These are phyloP conservation scores for Arenicola marina DNA, from an alignment of 2,888 invertebrate species.

Conservation along the genomic window DNA sequence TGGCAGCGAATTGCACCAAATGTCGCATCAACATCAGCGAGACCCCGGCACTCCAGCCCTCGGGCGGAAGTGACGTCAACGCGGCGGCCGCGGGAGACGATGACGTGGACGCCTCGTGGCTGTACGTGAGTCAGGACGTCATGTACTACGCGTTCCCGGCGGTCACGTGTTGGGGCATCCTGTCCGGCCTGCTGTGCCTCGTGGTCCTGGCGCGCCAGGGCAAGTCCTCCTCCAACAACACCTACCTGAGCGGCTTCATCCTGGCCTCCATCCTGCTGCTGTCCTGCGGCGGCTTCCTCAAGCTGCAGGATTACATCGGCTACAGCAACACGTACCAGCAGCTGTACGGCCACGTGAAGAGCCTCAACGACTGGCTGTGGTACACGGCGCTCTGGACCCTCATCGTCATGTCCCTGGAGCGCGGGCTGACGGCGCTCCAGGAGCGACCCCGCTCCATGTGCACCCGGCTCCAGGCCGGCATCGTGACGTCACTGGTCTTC, in stretches of 20 bases:
- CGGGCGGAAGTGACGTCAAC: too few relatives aligned
- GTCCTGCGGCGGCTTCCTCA: constrained; percentile 38
- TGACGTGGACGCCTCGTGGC: constrained; percentile 12
- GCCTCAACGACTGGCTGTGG: constrained; percentile 53
- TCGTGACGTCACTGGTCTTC: constrained; percentile 48
- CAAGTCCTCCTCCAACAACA: constrained; percentile 38
- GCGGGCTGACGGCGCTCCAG: constrained; percentile 46
- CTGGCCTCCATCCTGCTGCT: constrained; percentile 42
- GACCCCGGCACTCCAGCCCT: background rate
- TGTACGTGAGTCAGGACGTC: constrained; percentile 20
- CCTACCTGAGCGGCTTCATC: constrained; percentile 50
- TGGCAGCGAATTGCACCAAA: background rate
- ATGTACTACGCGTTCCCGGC: constrained; percentile 39
- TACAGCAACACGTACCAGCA: constrained; percentile 40
- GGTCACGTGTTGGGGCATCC: constrained; percentile 43
- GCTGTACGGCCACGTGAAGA: constrained; percentile 46
- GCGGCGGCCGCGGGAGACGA: too few relatives aligned
- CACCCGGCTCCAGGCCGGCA: constrained; percentile 44
- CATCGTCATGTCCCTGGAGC: constrained; percentile 51
- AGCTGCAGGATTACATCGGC: constrained; percentile 49
- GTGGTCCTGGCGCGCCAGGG: constrained; percentile 46
- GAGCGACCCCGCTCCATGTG: constrained; percentile 44
- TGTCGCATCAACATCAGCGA: background rate
- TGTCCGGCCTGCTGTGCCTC: constrained; percentile 49
- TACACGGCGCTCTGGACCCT: constrained; percentile 54